Percentiles rank a stretch among this genome's conserved stretches.
Conservation (phyloP, 2,113 vertebrate species). For the Pygoscelis adeliae region DNA sequence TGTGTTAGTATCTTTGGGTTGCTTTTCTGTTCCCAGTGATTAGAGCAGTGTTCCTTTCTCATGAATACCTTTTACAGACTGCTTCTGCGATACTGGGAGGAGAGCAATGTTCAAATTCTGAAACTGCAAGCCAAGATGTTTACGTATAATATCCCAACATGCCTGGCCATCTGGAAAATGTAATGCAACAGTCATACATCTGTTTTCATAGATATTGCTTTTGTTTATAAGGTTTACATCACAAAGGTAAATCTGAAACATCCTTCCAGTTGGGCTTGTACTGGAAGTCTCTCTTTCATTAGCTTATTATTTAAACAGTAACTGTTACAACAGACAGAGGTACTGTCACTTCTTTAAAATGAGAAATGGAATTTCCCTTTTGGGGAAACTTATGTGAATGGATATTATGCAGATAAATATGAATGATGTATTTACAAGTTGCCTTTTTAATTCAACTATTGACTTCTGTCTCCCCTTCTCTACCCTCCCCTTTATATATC, state of each 20-base stretch:
- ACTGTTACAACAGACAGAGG: not conserved
- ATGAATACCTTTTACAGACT: constrained; percentile 83
- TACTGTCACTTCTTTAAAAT: not conserved
- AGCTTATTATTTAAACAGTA: constrained; percentile 39
- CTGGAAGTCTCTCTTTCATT: constrained; percentile 41
- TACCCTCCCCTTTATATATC: constrained; percentile 71
- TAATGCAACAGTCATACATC: constrained; percentile 88
- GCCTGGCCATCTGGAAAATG: constrained; percentile 96
- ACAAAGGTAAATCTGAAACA: constrained; percentile 79
- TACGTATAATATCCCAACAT: constrained; percentile 86
- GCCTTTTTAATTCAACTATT: constrained; percentile 59
- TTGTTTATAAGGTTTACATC: constrained; percentile 79
- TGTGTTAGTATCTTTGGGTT: not conserved
- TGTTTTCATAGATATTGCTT: constrained; percentile 81
- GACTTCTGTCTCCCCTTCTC: constrained; percentile 73
- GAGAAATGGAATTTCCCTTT: constrained; percentile 22
- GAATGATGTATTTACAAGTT: constrained; percentile 51
- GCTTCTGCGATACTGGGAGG: constrained; percentile 88
- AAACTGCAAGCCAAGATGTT: constrained; percentile 93
- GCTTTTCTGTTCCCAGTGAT: constrained; percentile 25
- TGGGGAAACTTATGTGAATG: constrained; percentile 11
- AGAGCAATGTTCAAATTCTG: constrained; percentile 90
- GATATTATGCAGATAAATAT: constrained; percentile 37
- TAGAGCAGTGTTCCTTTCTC: constrained; percentile 67
- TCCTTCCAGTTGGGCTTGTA: constrained; percentile 37